A percentile compares a stretch with the other conserved stretches of the same genome.
Evolutionary conservation across 2,888 invertebrate genomes (phyloP).

Genomic region (Dyspetes luteomarginatus): DNA sequence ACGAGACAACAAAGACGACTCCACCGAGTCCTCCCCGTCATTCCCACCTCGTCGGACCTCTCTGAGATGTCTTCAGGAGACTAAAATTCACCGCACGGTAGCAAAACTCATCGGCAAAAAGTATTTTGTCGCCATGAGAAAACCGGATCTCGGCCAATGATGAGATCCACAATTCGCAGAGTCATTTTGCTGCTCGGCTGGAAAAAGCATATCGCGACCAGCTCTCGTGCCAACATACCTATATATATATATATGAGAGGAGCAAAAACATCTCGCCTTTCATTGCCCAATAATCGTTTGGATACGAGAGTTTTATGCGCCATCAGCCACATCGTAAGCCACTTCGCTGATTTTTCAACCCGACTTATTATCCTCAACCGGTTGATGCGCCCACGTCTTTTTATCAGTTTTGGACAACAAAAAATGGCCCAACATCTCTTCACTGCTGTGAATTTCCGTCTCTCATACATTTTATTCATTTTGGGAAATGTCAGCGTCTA

Average conservation of each 20-base stretch:
- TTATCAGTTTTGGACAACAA: too few species aligned
- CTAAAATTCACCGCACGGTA: slow-evolving; percentile 31
- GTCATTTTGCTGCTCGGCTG: slow-evolving; percentile 20
- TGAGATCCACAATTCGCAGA: slow-evolving; percentile 36
- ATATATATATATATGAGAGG: slow-evolving; percentile 59
- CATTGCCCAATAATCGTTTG: slow-evolving; percentile 67
- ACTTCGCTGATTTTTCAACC: slow-evolving; percentile 2
- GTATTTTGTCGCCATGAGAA: slow-evolving; percentile 46
- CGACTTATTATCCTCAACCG: slow-evolving; percentile 15
- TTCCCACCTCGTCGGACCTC: neutral
- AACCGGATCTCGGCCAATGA: slow-evolving; percentile 59
- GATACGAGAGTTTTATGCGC: slow-evolving; percentile 59
- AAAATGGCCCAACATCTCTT: neutral
- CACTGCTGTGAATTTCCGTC: neutral
- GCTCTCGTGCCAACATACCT: slow-evolving; percentile 66
- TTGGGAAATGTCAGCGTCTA: too few species aligned
- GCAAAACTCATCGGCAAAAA: slow-evolving; percentile 39
- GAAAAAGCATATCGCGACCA: slow-evolving; percentile 49
- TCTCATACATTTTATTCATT: neutral
- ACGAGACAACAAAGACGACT: slow-evolving; percentile 37
- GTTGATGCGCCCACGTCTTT: neutral
- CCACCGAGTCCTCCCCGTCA: neutral
- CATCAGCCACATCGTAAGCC: slow-evolving; percentile 40
- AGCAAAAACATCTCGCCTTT: slow-evolving; percentile 61
- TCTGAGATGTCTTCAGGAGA: slow-evolving; percentile 27